Base-by-base conservation (phyloP, 2,888 invertebrate genomes). In the Pomacea canaliculata region DNA sequence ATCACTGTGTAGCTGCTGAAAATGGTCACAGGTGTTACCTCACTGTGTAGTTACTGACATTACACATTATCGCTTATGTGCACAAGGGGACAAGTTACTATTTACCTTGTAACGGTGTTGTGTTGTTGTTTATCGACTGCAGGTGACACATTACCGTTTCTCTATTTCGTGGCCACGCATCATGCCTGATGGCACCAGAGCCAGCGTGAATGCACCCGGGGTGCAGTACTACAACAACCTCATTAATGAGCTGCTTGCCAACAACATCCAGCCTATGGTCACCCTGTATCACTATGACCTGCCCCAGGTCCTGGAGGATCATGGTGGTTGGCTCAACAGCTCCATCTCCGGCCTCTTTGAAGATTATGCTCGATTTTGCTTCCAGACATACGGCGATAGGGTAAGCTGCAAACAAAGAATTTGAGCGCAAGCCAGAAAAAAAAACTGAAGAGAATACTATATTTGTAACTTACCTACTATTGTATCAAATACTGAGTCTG, bases 181-280 rank as follows among this genome's bases (percentile, higher is more conserved):
- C 71, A 91, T 96, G 80, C 95, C 96, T 0, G 93, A 92, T n/a
- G 96, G 89, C 1, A 86, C 85, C 7, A 73, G 62, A 0, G 73
- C 76, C 23, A 70, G 75, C 12, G 60, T 95, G 56, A 96, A 95
- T 87, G 91, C 92, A 63, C 92, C 93, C 4, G 96, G 95, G 19
- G 92, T 96, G 10, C 91, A 93, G 76, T 95, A 95, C 90, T 96
- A 96, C 89, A 94, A 93, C 85, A 93, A 94, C 82, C 90, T 96
- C 68, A 94, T 96, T 73, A 92, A 95, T 84, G 94, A 94, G 83
- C 92, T 96, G 10, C 80, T 94, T 8, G 91, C 89, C 0, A 91
- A 92, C 70, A 92, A 92, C n/a, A 93, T 95, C 76, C 88, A 91
- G 73, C 94, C 94, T 8, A 83, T 91, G 82, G 87, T 93, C 18